These are phyloP conservation scores for Ctenopoma kingsleyae DNA, from an alignment of 2,797 vertebrate genomes.

Conservation along the genomic window DNA sequence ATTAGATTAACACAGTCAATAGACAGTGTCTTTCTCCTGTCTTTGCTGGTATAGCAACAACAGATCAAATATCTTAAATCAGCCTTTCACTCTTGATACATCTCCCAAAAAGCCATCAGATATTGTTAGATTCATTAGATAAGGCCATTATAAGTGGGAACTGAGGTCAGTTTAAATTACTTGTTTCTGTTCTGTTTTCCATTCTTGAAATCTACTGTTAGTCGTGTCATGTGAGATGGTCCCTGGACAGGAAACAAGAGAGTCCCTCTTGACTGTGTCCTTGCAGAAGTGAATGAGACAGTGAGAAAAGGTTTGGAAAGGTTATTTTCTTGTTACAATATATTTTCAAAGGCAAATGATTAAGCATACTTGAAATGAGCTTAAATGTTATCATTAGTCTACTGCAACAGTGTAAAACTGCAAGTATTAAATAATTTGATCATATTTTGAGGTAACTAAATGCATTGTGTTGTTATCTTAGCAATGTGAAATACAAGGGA, in stretches of 20 bases:
- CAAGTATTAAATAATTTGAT: too few species aligned
- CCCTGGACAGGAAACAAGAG: constrained; percentile 39
- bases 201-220: constrained; percentile 28
- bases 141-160: constrained; percentile 34
- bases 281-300: neutral
- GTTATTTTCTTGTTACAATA: constrained; percentile 10
- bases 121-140: constrained; percentile 20
- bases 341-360: constrained; percentile 1
- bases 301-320: constrained; percentile 9
- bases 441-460: too few species aligned
- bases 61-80: constrained; percentile 31
- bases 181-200: constrained; percentile 29
- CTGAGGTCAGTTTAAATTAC: constrained; percentile 31
- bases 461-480: too few species aligned
- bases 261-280: constrained; percentile 25
- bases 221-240: constrained; percentile 45
- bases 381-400: neutral
- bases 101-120: neutral
- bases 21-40: constrained; percentile 28
- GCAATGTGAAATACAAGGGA: too few species aligned
- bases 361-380: neutral
- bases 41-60: constrained; percentile 24
- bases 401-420: neutral
- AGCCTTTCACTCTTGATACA: neutral
- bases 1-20: constrained; percentile 55